Evolutionary conservation across 2,888 invertebrate genomes (phyloP).

Genomic region (Corythucha ciliata): DNA sequence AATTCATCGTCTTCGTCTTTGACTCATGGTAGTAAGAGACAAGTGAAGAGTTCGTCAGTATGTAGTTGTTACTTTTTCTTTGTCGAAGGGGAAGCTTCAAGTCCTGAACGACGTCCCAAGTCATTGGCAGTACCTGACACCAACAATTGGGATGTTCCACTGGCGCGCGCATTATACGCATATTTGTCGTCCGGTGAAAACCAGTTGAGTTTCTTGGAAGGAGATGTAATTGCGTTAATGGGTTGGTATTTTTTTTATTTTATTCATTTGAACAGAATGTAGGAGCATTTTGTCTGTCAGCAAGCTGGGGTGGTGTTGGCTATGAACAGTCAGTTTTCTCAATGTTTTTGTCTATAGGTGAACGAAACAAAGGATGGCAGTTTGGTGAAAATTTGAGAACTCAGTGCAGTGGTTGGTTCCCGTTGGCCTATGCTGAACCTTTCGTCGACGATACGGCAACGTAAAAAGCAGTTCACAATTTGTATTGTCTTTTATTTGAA

Average conservation of each 20-base stretch:
- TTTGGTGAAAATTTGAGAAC: slow-evolving; percentile 90
- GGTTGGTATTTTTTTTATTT: slow-evolving; percentile 42
- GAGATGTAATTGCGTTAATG: slow-evolving; percentile 76
- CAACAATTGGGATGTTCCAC: slow-evolving; percentile 55
- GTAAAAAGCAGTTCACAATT: slow-evolving; percentile 27
- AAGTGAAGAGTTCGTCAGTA: too few species aligned
- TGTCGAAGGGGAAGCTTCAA: slow-evolving; percentile 23
- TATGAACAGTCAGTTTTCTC: neutral
- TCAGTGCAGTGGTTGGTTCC: slow-evolving; percentile 92
- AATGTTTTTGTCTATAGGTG: slow-evolving; percentile 48
- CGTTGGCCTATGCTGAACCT: slow-evolving; percentile 85
- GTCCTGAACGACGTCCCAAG: slow-evolving; percentile 38
- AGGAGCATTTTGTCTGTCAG: neutral
- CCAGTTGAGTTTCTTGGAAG: slow-evolving; percentile 84
- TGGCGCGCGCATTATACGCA: slow-evolving; percentile 78
- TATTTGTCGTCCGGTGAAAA: slow-evolving; percentile 83
- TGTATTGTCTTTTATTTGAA: neutral
- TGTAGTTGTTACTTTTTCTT: too few species aligned
- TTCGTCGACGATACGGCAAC: slow-evolving; percentile 46
- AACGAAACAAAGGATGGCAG: slow-evolving; percentile 91
- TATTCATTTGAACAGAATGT: neutral
- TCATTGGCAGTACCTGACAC: slow-evolving; percentile 45
- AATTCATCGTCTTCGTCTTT: slow-evolving; percentile 58
- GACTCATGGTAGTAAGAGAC: slow-evolving; percentile 56
- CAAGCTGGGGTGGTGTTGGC: neutral